Base-by-base conservation (phyloP, 2,113 vertebrate genomes). In the Sander vitreus region DNA sequence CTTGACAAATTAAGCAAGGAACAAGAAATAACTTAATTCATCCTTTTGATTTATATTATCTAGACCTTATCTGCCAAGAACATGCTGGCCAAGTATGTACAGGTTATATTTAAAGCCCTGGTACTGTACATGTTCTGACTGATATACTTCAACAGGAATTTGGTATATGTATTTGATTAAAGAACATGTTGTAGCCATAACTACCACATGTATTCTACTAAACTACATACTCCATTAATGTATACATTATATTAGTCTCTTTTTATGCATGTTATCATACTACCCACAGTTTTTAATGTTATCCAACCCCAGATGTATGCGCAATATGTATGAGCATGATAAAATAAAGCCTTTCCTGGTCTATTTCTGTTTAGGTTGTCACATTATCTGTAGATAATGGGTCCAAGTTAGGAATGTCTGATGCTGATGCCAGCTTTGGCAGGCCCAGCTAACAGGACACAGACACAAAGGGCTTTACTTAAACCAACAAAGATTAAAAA, bases 371-470 rank as follows among this genome's bases (percentile, higher is more conserved):
- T 18, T 19, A 21, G 19, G 18, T 33, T 67, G 59, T 47, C 0
- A 7, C 21, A 53, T 66, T 39, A 33, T 82, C 13, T 48, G 51
- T 70, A 23, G 16, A 16, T 70, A 33, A 16, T 8, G 21, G 5
- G 19, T 81, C 6, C 74, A 36, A 69, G 3, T 11, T 47, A 57
- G 69, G 50, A 74, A 70, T 59, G 18, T 74, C 43, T 47, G 27
- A 50, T 33, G 58, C 62, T 55, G 11, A 83, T 15, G 5, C 62
- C 13, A 23, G 25, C 16, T 76, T 63, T 73, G 48, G 62, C 55
- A 57, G 45, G 62, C 36, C 33, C 25, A 72, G 78, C 48, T 77
- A 30, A 76, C 59, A 82, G 15, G 43, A 67, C 80, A 76, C 64
- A 76, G 71, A 81, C 25, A 19, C 45, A 50, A 19, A 4, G 8